Evolutionary conservation across 2,888 invertebrate species (phyloP).

Genomic region (Tubulanus polymorphus): DNA sequence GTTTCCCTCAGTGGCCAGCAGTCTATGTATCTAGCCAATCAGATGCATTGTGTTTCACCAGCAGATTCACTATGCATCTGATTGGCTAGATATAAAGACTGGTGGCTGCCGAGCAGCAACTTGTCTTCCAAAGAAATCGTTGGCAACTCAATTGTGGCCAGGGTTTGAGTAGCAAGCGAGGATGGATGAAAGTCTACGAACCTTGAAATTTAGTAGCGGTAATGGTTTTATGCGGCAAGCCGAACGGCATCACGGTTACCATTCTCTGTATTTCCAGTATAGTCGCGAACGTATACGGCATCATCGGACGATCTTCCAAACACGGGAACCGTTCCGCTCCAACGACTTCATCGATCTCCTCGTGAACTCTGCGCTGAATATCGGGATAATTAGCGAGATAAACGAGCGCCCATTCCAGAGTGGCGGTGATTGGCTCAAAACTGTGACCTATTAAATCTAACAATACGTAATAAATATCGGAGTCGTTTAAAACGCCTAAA

Average conservation of each 20-base stretch:
- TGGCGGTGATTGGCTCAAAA: slow-evolving; percentile 24
- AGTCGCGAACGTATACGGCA: slow-evolving; percentile 36
- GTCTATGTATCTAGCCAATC: too few relatives aligned
- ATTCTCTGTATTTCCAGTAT: slow-evolving; percentile 34
- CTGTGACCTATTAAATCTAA: slow-evolving; percentile 31
- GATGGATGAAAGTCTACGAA: too few relatives aligned
- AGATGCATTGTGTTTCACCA: too few relatives aligned
- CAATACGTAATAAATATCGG: slow-evolving; percentile 31
- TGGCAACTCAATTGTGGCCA: too few relatives aligned
- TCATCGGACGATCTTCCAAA: slow-evolving; percentile 30
- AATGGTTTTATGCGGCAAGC: slow-evolving; percentile 30
- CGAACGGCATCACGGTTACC: slow-evolving; percentile 32
- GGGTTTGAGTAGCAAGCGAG: too few relatives aligned
- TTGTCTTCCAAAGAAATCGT: too few relatives aligned
- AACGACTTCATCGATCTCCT: slow-evolving; percentile 30
- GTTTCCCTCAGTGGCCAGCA: too few relatives aligned
- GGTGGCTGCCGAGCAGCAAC: too few relatives aligned
- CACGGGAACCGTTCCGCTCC: slow-evolving; percentile 31
- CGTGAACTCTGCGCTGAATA: slow-evolving; percentile 28
- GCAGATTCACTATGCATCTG: too few relatives aligned
- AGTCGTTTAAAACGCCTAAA: slow-evolving; percentile 24
- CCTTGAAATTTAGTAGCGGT: not conserved
- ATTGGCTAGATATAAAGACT: too few relatives aligned
- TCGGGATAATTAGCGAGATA: slow-evolving; percentile 33
- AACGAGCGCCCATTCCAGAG: slow-evolving; percentile 32